A percentile compares a stretch with the other conserved stretches of the same genome.
Evolutionary conservation across 2,888 invertebrate genomes (phyloP).

Genomic region (Stenoptilia bipunctidactyla): DNA sequence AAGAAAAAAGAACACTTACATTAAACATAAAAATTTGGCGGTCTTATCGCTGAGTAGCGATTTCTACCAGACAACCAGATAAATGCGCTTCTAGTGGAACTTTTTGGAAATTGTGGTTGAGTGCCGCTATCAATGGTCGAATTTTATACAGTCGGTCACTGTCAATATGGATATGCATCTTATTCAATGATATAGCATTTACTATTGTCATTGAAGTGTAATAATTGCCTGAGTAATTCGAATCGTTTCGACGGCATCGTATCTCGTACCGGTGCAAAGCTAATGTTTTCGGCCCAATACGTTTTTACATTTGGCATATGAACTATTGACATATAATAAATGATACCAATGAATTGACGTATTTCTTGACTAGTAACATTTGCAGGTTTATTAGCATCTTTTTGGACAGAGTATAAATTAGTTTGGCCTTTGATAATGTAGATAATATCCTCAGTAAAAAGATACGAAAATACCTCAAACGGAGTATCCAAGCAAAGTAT

Average conservation of each 20-base stretch:
- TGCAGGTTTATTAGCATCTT: slow-evolving; percentile 14
- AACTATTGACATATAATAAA: slow-evolving; percentile 8
- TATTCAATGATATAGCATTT: no score
- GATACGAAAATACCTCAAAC: slow-evolving; percentile 15
- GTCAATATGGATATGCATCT: slow-evolving; percentile 7
- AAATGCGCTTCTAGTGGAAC: slow-evolving; percentile 17
- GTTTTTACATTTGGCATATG: slow-evolving; percentile 16
- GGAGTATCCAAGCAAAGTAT: slow-evolving; percentile 14
- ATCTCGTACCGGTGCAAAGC: slow-evolving; percentile 13
- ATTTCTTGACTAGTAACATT: slow-evolving; percentile 14
- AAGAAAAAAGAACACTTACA: no score
- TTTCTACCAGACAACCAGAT: no score
- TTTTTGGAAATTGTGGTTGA: slow-evolving; percentile 11
- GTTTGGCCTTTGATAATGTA: slow-evolving; percentile 12
- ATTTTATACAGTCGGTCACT: slow-evolving; percentile 18
- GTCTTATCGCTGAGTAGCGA: no score
- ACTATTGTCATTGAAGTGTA: slow-evolving; percentile 20
- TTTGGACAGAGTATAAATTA: slow-evolving; percentile 16
- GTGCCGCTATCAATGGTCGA: slow-evolving; percentile 16
- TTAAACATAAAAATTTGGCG: no score
- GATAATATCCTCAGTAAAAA: slow-evolving; percentile 16
- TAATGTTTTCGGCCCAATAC: slow-evolving; percentile 13
- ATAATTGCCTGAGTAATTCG: slow-evolving; percentile 16
- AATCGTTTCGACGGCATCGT: slow-evolving; percentile 18
- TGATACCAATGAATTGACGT: slow-evolving; percentile 15